Conservation (phyloP, 1,140 invertebrate species). For the Ephestia elutella region DNA sequence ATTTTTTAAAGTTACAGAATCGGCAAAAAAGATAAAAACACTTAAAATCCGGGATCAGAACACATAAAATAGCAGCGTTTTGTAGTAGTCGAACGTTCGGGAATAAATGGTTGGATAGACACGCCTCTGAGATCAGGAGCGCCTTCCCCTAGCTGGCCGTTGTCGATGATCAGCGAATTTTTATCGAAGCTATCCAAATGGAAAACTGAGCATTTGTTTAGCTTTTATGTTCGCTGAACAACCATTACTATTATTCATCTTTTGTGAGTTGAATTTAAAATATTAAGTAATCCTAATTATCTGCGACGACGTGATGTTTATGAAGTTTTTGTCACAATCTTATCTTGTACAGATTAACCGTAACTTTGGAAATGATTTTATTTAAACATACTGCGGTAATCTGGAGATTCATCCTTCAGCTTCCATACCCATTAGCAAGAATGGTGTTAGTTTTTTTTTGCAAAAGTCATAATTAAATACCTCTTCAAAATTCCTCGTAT, state of each 20-base stretch:
- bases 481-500: neutral
- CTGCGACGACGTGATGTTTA: no score
- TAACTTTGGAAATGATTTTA: no score
- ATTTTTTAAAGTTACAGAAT: no score
- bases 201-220: constrained; percentile 29
- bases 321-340: no score
- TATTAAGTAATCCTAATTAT: no score
- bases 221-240: constrained; percentile 11
- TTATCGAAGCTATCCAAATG: constrained; percentile 35
- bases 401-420: no score
- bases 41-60: neutral
- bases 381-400: no score
- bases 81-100: constrained; percentile 22
- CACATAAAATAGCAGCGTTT: neutral
- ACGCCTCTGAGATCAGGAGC: constrained; percentile 31
- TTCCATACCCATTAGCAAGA: no score
- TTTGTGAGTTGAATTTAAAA: neutral
- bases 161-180: constrained; percentile 45
- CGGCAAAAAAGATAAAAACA: no score
- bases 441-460: no score
- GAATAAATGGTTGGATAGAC: constrained; percentile 34
- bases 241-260: constrained; percentile 4
- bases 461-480: no score
- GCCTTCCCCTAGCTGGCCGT: constrained; percentile 12
- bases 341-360: no score